These are phyloP conservation scores for Hyperoodon ampullatus DNA, from an alignment of 2,113 vertebrate genomes.

Conservation along the genomic window DNA sequence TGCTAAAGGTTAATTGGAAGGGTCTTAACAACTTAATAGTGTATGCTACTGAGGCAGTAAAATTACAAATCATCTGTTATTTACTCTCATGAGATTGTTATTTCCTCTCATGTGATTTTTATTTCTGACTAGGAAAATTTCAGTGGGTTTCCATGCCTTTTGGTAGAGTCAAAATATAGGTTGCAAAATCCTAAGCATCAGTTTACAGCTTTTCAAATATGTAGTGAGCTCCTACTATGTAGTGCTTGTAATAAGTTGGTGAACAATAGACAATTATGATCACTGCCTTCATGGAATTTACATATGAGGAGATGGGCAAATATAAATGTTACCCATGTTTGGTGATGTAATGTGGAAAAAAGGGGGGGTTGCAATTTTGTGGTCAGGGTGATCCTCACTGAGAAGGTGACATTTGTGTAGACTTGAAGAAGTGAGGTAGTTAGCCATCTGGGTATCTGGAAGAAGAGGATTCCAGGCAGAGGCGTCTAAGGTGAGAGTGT, in stretches of 20 bases:
- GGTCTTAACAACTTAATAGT: neutral
- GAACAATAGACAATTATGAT: neutral
- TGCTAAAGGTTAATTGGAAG: neutral
- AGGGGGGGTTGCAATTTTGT: neutral
- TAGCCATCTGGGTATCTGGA: neutral
- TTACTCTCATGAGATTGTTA: neutral
- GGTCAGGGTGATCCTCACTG: neutral
- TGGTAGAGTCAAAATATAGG: neutral
- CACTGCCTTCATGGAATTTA: neutral
- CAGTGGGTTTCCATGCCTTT: neutral
- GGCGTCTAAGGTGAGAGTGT: neutral
- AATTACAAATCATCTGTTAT: neutral
- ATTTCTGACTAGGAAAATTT: neutral
- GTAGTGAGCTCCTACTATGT: neutral
- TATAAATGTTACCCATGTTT: neutral
- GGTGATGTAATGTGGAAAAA: neutral
- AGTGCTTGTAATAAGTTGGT: neutral
- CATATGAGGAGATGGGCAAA: neutral
- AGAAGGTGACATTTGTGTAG: neutral
- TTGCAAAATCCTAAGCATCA: neutral
- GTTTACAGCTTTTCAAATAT: neutral
- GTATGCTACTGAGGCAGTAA: neutral
- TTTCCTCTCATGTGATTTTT: neutral
- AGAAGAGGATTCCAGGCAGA: neutral
- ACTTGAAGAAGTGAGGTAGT: neutral